Base-by-base conservation (phyloP, 1,140 invertebrate genomes). In the Cydia strobilella region DNA sequence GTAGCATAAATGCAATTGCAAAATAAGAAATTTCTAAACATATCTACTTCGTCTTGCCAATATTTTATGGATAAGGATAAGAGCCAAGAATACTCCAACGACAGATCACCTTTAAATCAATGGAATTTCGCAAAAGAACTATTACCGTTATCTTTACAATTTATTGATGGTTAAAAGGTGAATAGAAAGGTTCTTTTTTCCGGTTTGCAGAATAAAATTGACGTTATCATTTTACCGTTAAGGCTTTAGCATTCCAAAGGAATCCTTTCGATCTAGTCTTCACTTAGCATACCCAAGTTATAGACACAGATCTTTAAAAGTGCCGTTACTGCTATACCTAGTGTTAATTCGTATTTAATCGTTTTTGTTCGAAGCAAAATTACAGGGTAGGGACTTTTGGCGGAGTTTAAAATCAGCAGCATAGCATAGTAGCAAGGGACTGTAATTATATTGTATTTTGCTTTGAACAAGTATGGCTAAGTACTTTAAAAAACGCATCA, bases 151-250 rank as follows among this genome's bases (percentile, higher is more conserved):
- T 66, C 27, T 27, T 65, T 31, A 31, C 25, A 31, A 66, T 66
- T 66, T 66, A 66, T 66, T 66, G 63, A 66, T 66, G 63, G 15
- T 35, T 66, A 31, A 31, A 66, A 35, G 2, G 15, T 10, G 63
- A 66, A 31, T 31, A 66, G 42, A 45, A 45, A 48, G 4, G n/a
- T 7, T 18, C n/a, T 7, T 54, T 15, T 54, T 18, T 54, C 51
- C n/a, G 12, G 35, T 39, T 54, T 54, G 51, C n/a, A 13, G 51
- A 54, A 54, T 18, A 20, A 54, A n/a, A 54, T 54, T 3, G 51
- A 18, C 4, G n/a, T 54, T 18, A 54, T 18, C 51, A 18, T 18
- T 18, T n/a, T 54, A 54, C 9, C 51, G n/a, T n/a, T 2, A 13
- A 54, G 51, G 51, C 15, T 54, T 3, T 18, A 18, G 15, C 15